Percentiles rank a stretch among this genome's conserved stretches.
These are phyloP conservation scores for Crepidodera aurea DNA, from an alignment of 2,888 invertebrate genomes.

Conservation along the genomic window DNA sequence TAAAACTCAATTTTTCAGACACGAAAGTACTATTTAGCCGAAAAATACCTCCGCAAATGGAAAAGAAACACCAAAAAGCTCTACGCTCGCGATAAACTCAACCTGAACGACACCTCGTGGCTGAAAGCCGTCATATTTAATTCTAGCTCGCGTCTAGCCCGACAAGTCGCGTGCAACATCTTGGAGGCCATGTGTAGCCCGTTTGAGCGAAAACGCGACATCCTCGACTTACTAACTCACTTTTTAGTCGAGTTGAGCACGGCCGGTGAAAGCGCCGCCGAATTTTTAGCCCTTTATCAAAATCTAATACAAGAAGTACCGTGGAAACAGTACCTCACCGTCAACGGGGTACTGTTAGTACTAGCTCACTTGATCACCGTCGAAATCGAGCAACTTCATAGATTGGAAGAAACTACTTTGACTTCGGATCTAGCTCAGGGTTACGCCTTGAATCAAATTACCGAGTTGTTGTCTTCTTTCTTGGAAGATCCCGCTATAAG, in stretches of 20 bases:
- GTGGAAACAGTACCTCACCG: slow-evolving; percentile 93
- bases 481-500: slow-evolving; percentile 87
- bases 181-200: slow-evolving; percentile 82
- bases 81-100: slow-evolving; percentile 64
- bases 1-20: too few species aligned
- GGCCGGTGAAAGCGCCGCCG: slow-evolving; percentile 91
- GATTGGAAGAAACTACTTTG: slow-evolving; percentile 89
- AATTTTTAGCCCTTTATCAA: slow-evolving; percentile 88
- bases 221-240: slow-evolving; percentile 86
- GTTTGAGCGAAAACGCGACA: slow-evolving; percentile 74
- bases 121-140: slow-evolving; percentile 92
- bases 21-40: slow-evolving; percentile 69
- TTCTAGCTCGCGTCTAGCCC: slow-evolving; percentile 86
- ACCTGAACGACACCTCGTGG: slow-evolving; percentile 80
- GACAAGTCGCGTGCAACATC: slow-evolving; percentile 89
- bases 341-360: slow-evolving; percentile 78
- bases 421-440: slow-evolving; percentile 94
- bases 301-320: slow-evolving; percentile 84
- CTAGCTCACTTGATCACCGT: slow-evolving; percentile 86
- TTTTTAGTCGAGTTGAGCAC: slow-evolving; percentile 86
- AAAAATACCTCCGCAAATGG: slow-evolving; percentile 82
- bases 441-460: slow-evolving; percentile 85
- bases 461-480: slow-evolving; percentile 87
- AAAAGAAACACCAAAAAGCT: slow-evolving; percentile 55
- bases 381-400: slow-evolving; percentile 89